Conservation (phyloP, 2,113 vertebrate species). For the Aythya baeri region DNA sequence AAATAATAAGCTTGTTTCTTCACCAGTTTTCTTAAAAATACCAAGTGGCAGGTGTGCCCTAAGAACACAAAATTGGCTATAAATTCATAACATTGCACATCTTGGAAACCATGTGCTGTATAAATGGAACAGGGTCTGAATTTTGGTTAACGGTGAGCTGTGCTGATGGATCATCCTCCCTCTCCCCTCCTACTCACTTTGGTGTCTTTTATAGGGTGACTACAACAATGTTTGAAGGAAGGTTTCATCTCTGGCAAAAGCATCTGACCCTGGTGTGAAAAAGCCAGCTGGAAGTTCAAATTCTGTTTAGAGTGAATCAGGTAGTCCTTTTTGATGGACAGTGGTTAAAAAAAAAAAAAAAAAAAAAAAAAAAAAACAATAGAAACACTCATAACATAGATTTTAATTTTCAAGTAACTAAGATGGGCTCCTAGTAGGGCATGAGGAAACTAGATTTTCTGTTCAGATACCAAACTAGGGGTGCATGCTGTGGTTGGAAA, state of each 20-base stretch:
- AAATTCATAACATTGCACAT: background rate
- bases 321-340: background rate
- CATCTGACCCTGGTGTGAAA: too few relatives aligned
- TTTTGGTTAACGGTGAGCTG: background rate
- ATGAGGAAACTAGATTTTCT: background rate
- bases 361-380: background rate
- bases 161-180: background rate
- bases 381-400: background rate
- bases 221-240: background rate
- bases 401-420: background rate
- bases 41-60: background rate
- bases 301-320: background rate
- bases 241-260: background rate
- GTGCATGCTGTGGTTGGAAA: background rate
- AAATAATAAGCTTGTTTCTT: conserved; percentile 7
- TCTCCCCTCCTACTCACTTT: background rate
- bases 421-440: background rate
- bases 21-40: background rate
- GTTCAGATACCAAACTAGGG: background rate
- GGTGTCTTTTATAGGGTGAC: background rate
- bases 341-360: background rate
- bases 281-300: too few relatives aligned
- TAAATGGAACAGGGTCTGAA: background rate
- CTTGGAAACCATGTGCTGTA: background rate
- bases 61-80: background rate